A percentile compares a stretch with the other conserved stretches of the same genome.
phyloP scores from a whole-genome alignment of 2,113 vertebrate genomes.

The Myrmophylax atrothorax region DNA sequence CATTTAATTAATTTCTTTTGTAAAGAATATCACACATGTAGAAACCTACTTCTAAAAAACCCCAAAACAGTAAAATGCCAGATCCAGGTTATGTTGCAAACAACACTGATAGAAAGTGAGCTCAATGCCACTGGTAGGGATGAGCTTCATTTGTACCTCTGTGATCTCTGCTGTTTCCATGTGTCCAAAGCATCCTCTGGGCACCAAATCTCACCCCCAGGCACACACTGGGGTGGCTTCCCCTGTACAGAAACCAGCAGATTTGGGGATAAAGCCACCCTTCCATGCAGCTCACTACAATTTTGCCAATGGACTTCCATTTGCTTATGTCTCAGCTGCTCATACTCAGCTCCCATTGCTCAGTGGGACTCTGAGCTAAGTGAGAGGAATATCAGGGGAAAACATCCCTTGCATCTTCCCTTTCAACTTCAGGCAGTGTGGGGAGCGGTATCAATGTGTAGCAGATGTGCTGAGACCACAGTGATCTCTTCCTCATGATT shows the following conservation, averaged over 20 bases:
- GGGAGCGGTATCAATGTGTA: conserved; percentile 52
- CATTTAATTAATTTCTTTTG: conserved; percentile 64
- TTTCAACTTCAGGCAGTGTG: conserved; percentile 65
- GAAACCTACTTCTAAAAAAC: not conserved
- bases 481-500: conserved; percentile 74
- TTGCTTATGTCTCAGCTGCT: conserved; percentile 36
- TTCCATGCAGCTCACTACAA: conserved; percentile 7
- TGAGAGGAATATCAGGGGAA: conserved; percentile 63
- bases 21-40: conserved; percentile 64
- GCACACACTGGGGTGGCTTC: not conserved
- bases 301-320: conserved; percentile 55
- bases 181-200: not conserved
- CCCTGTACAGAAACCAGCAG: not conserved
- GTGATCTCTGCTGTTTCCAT: not conserved
- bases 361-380: conserved; percentile 57
- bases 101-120: not conserved
- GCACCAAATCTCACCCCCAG: not conserved
- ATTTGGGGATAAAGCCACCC: not conserved
- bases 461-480: conserved; percentile 81
- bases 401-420: conserved; percentile 50
- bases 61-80: not conserved
- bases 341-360: not conserved
- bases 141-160: not conserved
- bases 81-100: not conserved
- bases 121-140: not conserved